Percentiles rank a stretch among this genome's conserved stretches.
These are phyloP conservation scores for Pasiphila rectangulata DNA, from an alignment of 2,888 invertebrate genomes.

Conservation along the genomic window DNA sequence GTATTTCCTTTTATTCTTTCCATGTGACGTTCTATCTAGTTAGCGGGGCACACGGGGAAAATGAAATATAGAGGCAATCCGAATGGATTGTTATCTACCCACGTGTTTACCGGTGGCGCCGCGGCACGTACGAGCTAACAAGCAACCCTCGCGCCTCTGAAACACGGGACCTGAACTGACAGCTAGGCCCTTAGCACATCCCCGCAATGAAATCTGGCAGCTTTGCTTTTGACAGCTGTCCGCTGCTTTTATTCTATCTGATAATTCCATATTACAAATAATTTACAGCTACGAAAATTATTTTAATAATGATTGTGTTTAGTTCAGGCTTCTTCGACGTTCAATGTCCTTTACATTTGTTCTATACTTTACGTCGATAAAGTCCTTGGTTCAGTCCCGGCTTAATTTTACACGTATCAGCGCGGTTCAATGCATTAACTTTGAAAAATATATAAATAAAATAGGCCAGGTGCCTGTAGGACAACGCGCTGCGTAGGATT, in stretches of 20 bases:
- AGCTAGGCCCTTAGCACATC: slow-evolving; percentile 57
- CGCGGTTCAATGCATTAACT: too few relatives aligned
- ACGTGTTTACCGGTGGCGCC: slow-evolving; percentile 76
- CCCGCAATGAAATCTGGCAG: slow-evolving; percentile 53
- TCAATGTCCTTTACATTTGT: too few relatives aligned
- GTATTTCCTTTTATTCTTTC: slow-evolving; percentile 56
- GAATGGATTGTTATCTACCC: slow-evolving; percentile 81
- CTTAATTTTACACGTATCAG: too few relatives aligned
- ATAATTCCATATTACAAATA: slow-evolving; percentile 4
- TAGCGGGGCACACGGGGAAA: slow-evolving; percentile 74
- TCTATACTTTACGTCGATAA: too few relatives aligned
- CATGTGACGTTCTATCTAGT: slow-evolving; percentile 72
- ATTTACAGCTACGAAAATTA: not conserved
- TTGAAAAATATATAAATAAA: too few relatives aligned
- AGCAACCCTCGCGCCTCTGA: slow-evolving; percentile 59
- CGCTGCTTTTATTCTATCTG: slow-evolving; percentile 44
- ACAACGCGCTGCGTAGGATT: too few relatives aligned
- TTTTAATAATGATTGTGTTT: too few relatives aligned
- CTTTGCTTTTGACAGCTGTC: slow-evolving; percentile 70
- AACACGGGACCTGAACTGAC: slow-evolving; percentile 55
- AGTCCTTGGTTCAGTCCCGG: too few relatives aligned
- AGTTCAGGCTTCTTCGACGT: too few relatives aligned
- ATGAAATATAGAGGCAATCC: slow-evolving; percentile 82
- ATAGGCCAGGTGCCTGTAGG: too few relatives aligned
- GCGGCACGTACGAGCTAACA: slow-evolving; percentile 78